Percentiles rank a stretch among this genome's conserved stretches.
Conservation (phyloP, 2,113 vertebrate species). For the Cochlearius cochlearius region DNA sequence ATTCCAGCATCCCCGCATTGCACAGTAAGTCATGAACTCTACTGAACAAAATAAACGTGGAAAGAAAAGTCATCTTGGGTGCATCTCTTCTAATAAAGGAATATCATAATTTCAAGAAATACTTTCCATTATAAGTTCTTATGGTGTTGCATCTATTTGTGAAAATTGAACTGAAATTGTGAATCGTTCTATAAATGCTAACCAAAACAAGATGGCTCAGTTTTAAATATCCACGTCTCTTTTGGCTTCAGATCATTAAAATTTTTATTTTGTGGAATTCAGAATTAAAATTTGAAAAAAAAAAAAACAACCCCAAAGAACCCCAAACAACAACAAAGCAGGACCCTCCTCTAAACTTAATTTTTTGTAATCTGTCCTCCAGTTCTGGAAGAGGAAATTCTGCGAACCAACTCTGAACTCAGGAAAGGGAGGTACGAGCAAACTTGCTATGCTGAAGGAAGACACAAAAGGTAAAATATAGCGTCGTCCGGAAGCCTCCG, state of each 20-base stretch:
- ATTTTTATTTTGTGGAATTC: constrained; percentile 68
- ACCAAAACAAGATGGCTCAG: not conserved
- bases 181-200: constrained; percentile 13
- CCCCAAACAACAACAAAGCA: not conserved
- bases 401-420: constrained; percentile 52
- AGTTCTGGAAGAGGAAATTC: constrained; percentile 60
- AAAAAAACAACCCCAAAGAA: not conserved
- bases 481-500: not conserved
- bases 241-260: constrained; percentile 71
- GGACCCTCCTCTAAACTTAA: constrained; percentile 12
- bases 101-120: constrained; percentile 7
- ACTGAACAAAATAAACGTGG: not conserved
- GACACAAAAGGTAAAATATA: constrained; percentile 52
- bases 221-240: constrained; percentile 21
- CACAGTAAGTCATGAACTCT: constrained; percentile 24
- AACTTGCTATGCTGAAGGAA: constrained; percentile 47
- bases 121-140: not conserved
- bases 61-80: not conserved
- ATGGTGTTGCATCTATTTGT: not conserved
- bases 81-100: not conserved
- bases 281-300: constrained; percentile 41
- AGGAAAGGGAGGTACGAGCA: constrained; percentile 61
- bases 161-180: constrained; percentile 24
- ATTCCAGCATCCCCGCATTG: not conserved
- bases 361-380: constrained; percentile 3